Conservation (phyloP, 1,140 invertebrate species). For the Macrobrachium nipponense region DNA sequence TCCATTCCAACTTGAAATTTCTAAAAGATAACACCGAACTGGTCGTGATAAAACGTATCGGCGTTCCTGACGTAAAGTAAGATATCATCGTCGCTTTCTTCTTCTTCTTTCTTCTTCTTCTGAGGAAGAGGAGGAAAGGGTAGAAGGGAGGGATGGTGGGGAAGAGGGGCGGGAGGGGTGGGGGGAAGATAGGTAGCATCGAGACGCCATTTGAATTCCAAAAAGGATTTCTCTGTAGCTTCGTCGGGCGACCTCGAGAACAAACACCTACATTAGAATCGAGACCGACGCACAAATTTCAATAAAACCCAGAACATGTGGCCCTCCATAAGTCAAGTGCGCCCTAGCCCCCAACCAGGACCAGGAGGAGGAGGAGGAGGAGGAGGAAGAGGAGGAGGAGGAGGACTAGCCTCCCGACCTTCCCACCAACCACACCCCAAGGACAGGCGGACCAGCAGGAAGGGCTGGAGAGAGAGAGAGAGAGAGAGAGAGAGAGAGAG, state of each 20-base stretch:
- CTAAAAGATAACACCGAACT: background rate
- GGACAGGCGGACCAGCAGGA: background rate
- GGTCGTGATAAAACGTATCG: too few species aligned
- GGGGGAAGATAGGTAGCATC: background rate
- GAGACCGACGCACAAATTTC: constrained; percentile 5
- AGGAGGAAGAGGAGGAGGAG: background rate
- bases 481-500: background rate
- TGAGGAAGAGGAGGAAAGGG: background rate
- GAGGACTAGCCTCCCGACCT: background rate
- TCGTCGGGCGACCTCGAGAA: background rate
- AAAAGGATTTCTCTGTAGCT: constrained; percentile 12
- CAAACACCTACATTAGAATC: constrained; percentile 3
- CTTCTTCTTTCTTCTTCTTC: too few species aligned
- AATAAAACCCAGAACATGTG: constrained; percentile 20
- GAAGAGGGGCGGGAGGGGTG: background rate
- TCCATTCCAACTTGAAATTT: too few species aligned
- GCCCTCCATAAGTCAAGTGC: constrained; percentile 19
- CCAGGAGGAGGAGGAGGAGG: background rate
- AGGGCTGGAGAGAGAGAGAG: background rate
- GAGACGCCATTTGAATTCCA: constrained; percentile 10
- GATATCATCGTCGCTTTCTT: background rate
- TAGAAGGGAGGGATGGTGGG: background rate
- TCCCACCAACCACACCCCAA: too few species aligned
- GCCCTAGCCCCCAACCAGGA: background rate
- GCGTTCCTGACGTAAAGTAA: background rate